Evolutionary conservation across 2,113 vertebrate species (phyloP).

Genomic region (Periophthalmodon schlosseri): DNA sequence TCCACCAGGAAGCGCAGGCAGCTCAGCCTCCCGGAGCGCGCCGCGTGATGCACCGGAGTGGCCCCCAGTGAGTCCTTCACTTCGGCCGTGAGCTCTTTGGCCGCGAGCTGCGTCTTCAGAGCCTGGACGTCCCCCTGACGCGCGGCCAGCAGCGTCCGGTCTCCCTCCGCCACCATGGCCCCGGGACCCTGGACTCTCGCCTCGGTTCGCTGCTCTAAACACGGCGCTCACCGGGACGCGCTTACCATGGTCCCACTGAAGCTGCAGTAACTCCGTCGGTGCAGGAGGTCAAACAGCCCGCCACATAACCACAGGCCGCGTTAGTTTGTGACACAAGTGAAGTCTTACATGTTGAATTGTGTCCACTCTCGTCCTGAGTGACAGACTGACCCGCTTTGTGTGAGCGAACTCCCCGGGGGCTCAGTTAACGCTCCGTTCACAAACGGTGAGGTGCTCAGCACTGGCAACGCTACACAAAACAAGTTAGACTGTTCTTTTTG

Average conservation of each 20-base stretch:
- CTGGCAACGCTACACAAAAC: constrained; percentile 34
- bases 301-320: constrained; percentile 13
- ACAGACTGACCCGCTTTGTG: constrained; percentile 20
- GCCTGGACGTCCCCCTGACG: constrained; percentile 85
- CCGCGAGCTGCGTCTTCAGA: constrained; percentile 75
- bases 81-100: constrained; percentile 71
- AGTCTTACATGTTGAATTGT: constrained; percentile 2
- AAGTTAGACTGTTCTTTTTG: background rate
- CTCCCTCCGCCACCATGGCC: constrained; percentile 80
- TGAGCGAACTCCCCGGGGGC: constrained; percentile 2
- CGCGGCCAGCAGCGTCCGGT: constrained; percentile 81
- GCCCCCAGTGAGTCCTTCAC: constrained; percentile 85
- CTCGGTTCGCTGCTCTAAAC: constrained; percentile 8
- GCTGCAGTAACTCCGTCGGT: constrained; percentile 11
- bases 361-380: background rate
- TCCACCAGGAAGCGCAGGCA: constrained; percentile 90
- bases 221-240: constrained; percentile 45
- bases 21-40: constrained; percentile 84
- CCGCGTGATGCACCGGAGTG: constrained; percentile 87
- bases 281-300: background rate
- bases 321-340: background rate
- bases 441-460: constrained; percentile 16
- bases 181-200: constrained; percentile 20
- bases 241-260: constrained; percentile 25
- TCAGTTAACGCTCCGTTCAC: constrained; percentile 8